Evolutionary conservation across 2,888 invertebrate genomes (phyloP), one percentile per base, ranked within the genome.

Genomic region (Timema podura): DNA sequence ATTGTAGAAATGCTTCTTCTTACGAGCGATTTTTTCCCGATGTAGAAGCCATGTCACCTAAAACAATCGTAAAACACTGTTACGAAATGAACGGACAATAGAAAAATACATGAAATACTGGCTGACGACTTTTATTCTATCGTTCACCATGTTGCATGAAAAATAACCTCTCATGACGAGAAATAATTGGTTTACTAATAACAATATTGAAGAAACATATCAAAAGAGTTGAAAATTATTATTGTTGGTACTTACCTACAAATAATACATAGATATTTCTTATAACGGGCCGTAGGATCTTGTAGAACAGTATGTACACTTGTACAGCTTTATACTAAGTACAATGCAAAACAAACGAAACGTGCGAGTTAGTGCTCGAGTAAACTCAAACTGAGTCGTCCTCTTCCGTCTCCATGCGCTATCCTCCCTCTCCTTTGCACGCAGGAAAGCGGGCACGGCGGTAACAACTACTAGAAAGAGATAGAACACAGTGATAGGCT

Each of bases 111-210:
- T n/a, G 51, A 51, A 51, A 1, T 51, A 51, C 51, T 51, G 51
- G 51, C 51, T 51, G 51, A 51, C n/a, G 51, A 51, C 51, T 51
- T 51, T n/a, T n/a, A 51, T 51, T 51, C 1, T 51, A 51, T 51
- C 51, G 51, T 51, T 51, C 51, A 51, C 51, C 51, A 51, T 51
- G 51, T 51, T 51, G 51, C 51, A 51, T 11, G n/a, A 51, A 51
- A 51, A 2, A 51, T 51, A 51, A 51, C 51, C 51, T 51, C 51
- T 51, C 51, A 51, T 51, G 51, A 51, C 51, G 51, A 1, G 51
- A 51, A 51, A 51, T 13, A 51, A 51, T 3, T 51, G 51, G 51
- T 51, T 51, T 2, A 51, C 51, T 51, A 51, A 51, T 51, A 51
- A 51, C 51, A 51, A 51, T 51, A 51, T 13, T 51, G 11, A 51